Percentiles rank a stretch among this genome's conserved stretches.
These are phyloP conservation scores for Melanchra persicariae DNA, from an alignment of 2,888 invertebrate species.

Conservation along the genomic window DNA sequence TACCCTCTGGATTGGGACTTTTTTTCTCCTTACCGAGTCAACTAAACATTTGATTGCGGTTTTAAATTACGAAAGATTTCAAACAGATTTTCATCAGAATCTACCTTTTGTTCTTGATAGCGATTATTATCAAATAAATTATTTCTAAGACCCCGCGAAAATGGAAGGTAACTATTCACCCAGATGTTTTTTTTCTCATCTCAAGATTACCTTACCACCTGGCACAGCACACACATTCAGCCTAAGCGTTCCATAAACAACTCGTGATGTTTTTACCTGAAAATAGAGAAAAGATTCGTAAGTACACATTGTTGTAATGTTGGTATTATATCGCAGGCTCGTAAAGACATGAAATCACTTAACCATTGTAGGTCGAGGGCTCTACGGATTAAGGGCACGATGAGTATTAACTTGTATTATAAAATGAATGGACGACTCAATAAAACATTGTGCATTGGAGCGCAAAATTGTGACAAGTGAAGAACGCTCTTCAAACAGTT, in stretches of 20 bases:
- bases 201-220: slow-evolving; percentile 53
- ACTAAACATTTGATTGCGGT: not conserved
- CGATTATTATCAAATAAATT: slow-evolving; percentile 30
- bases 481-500: slow-evolving; percentile 29
- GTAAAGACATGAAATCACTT: slow-evolving; percentile 73
- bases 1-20: too few relatives aligned
- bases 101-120: not conserved
- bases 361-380: slow-evolving; percentile 70
- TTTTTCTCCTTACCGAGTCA: not conserved
- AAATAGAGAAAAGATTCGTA: slow-evolving; percentile 70
- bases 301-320: slow-evolving; percentile 53
- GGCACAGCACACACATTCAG: slow-evolving; percentile 51
- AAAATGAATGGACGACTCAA: slow-evolving; percentile 60
- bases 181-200: slow-evolving; percentile 40
- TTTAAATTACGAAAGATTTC: not conserved
- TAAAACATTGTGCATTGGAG: slow-evolving; percentile 52
- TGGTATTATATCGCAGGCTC: slow-evolving; percentile 48
- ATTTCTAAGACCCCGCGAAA: not conserved
- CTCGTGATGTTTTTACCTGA: slow-evolving; percentile 73
- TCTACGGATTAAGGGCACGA: slow-evolving; percentile 68
- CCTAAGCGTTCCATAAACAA: slow-evolving; percentile 60
- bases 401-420: slow-evolving; percentile 66
- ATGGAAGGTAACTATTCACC: slow-evolving; percentile 7
- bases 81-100: not conserved
- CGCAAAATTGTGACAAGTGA: slow-evolving; percentile 57